These are phyloP conservation scores for Melolontha melolontha DNA, from an alignment of 2,888 invertebrate genomes.

Conservation along the genomic window DNA sequence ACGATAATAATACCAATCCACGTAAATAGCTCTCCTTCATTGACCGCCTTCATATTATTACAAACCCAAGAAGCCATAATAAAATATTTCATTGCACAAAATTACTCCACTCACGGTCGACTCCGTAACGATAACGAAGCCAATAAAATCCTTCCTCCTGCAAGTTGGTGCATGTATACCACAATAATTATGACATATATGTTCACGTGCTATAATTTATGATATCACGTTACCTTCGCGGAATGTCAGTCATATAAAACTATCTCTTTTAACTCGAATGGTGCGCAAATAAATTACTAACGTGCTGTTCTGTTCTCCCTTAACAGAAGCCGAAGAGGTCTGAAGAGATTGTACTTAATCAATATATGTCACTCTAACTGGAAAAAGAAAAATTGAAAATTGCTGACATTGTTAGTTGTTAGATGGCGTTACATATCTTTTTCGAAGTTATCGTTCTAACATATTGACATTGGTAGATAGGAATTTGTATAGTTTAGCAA, in stretches of 20 bases:
- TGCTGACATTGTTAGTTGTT: background rate
- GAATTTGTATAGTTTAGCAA: slow-evolving; percentile 26
- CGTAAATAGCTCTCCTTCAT: background rate
- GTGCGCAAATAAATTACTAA: slow-evolving; percentile 15
- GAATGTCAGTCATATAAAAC: slow-evolving; percentile 36
- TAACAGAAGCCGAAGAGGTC: background rate
- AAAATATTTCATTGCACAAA: slow-evolving; percentile 38
- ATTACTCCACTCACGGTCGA: slow-evolving; percentile 25
- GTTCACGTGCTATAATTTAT: slow-evolving; percentile 31
- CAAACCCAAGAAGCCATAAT: slow-evolving; percentile 31
- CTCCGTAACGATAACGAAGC: slow-evolving; percentile 6
- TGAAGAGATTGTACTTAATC: too few relatives aligned
- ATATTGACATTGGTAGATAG: slow-evolving; percentile 35
- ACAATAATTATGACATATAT: slow-evolving; percentile 39
- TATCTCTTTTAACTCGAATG: slow-evolving; percentile 12
- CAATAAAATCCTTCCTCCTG: too few relatives aligned
- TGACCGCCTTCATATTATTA: slow-evolving; percentile 1
- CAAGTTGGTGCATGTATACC: slow-evolving; percentile 17
- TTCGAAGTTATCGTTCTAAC: slow-evolving; percentile 19
- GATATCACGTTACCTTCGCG: slow-evolving; percentile 32
- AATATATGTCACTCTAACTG: too few relatives aligned
- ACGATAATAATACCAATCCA: slow-evolving; percentile 3
- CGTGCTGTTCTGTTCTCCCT: slow-evolving; percentile 2
- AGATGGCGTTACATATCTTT: slow-evolving; percentile 3
- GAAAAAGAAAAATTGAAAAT: background rate